phyloP scores from a whole-genome alignment of 2,113 vertebrate genomes.

The Saguinus midas region DNA sequence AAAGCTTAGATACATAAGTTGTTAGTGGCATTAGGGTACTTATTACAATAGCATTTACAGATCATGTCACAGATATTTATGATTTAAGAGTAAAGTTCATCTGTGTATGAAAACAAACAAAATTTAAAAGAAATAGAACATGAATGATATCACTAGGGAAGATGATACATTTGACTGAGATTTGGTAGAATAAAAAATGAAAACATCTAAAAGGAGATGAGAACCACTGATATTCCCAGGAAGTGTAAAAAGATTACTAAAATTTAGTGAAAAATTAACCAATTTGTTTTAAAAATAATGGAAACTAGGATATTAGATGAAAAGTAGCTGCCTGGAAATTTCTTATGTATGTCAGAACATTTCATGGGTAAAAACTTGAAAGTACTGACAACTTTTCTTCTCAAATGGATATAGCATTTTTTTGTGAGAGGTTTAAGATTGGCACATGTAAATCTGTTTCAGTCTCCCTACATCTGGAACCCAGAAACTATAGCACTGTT shows the following conservation, averaged over 20 bases:
- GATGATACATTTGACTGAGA: background rate
- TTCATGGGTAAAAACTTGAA: background rate
- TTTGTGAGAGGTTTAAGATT: background rate
- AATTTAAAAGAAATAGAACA: background rate
- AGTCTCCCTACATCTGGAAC: background rate
- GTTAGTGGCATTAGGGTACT: no score
- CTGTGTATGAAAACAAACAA: background rate
- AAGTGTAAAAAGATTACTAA: background rate
- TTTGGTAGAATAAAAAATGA: background rate
- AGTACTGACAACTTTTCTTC: background rate
- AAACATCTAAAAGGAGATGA: background rate
- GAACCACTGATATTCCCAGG: background rate
- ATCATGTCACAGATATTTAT: background rate
- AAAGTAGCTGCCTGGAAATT: background rate
- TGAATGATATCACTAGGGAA: background rate
- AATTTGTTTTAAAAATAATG: background rate
- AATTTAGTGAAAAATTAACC: background rate
- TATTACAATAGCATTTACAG: background rate
- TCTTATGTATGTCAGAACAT: background rate
- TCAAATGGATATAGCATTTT: background rate
- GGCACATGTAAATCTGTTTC: background rate
- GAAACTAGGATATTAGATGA: background rate
- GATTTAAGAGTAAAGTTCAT: background rate
- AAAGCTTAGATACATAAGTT: background rate
- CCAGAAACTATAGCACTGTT: background rate